Percentiles rank a stretch among this genome's conserved stretches.
These are phyloP conservation scores for Cheilosia grossa DNA, from an alignment of 2,888 invertebrate species.

Conservation along the genomic window DNA sequence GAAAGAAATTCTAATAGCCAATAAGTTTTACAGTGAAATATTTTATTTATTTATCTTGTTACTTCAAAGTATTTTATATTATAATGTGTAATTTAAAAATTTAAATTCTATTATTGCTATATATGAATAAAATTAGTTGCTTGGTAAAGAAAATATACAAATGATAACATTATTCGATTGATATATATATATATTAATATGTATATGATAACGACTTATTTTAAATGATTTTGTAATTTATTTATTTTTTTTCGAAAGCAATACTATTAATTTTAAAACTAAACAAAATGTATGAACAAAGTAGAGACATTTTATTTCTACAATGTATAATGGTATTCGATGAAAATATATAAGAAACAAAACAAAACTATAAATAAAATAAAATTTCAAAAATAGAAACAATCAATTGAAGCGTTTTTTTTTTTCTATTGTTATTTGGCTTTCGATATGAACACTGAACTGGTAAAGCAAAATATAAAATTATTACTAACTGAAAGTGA, in stretches of 20 bases:
- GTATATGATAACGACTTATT: conserved; percentile 42
- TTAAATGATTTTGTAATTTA: conserved; percentile 37
- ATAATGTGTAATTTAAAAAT: conserved; percentile 45
- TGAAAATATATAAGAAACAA: conserved; percentile 45
- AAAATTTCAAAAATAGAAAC: conserved; percentile 70
- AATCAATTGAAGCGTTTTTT: conserved; percentile 32
- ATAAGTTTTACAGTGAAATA: conserved; percentile 74
- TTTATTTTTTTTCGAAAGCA: conserved; percentile 58
- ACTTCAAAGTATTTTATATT: conserved; percentile 71
- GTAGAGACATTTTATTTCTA: conserved; percentile 68
- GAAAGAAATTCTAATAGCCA: conserved; percentile 69
- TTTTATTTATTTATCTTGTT: conserved; percentile 74
- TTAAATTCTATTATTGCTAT: conserved; percentile 46
- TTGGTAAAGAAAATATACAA: conserved; percentile 63
- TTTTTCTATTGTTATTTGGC: background rate
- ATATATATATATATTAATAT: conserved; percentile 25
- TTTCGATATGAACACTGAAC: no score
- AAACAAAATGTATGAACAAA: conserved; percentile 47
- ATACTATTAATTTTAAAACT: conserved; percentile 62
- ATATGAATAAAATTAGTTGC: conserved; percentile 54
- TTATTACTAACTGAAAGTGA: no score
- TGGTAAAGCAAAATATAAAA: no score
- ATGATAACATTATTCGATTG: conserved; percentile 40
- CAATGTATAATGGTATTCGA: conserved; percentile 66
- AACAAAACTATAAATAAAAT: conserved; percentile 57